These are phyloP conservation scores for Aethes cnicana DNA, from an alignment of 2,888 invertebrate genomes.

Conservation along the genomic window DNA sequence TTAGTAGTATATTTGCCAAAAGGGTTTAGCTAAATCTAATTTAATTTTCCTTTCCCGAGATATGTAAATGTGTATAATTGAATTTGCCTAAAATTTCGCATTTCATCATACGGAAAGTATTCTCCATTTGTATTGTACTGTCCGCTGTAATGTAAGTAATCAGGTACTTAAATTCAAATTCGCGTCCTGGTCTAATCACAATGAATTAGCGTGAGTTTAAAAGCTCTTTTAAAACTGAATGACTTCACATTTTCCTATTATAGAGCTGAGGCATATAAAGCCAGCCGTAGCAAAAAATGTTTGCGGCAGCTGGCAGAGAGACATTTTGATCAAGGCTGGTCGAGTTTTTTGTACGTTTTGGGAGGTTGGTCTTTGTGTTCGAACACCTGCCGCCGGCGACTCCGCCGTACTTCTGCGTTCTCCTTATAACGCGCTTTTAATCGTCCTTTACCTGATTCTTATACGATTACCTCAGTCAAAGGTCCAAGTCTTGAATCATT, in stretches of 20 bases:
- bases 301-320: constrained; percentile 65
- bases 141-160: too few relatives aligned
- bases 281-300: constrained; percentile 51
- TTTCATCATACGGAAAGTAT: too few relatives aligned
- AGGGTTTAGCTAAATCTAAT: constrained; percentile 12
- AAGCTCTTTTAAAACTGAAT: too few relatives aligned
- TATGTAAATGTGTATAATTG: too few relatives aligned
- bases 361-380: constrained; percentile 57
- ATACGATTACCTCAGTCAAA: background rate
- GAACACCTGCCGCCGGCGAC: constrained; percentile 59
- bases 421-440: constrained; percentile 34
- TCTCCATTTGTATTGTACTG: too few relatives aligned
- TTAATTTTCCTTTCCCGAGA: constrained; percentile 13
- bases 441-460: constrained; percentile 48
- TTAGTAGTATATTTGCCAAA: constrained; percentile 14
- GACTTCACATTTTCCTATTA: background rate
- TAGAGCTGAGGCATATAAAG: constrained; percentile 4
- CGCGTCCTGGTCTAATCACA: too few relatives aligned
- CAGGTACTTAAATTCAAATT: too few relatives aligned
- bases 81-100: too few relatives aligned
- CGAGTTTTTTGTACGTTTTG: constrained; percentile 45
- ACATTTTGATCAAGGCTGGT: constrained; percentile 54
- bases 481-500: background rate
- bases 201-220: too few relatives aligned
- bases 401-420: constrained; percentile 40